Conservation (phyloP, 2,113 vertebrate genomes). For the Lonchura striata region DNA sequence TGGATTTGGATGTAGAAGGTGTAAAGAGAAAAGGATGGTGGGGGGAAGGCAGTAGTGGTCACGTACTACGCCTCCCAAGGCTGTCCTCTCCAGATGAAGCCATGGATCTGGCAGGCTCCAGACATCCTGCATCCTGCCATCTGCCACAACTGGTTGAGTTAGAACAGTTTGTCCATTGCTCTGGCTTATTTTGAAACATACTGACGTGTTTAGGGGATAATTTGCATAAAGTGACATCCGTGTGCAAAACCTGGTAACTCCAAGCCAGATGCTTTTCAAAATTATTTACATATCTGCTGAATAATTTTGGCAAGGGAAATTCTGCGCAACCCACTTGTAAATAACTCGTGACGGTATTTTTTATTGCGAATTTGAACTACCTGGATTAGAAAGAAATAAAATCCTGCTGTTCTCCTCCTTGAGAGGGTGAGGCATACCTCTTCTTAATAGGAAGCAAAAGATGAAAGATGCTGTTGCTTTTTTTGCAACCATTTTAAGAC, state of each 20-base stretch:
- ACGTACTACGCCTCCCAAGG: accelerated
- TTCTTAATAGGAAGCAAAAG: background rate
- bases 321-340: background rate
- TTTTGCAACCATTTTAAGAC: background rate
- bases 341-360: background rate
- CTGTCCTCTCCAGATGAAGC: background rate
- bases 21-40: background rate
- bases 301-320: background rate
- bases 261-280: background rate
- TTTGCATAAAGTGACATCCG: background rate
- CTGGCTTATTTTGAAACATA: constrained; percentile 3
- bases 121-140: constrained; percentile 3
- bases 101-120: background rate
- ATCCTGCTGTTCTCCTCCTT: background rate
- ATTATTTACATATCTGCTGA: background rate
- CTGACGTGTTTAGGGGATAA: background rate
- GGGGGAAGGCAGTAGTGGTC: background rate
- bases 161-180: constrained; percentile 10
- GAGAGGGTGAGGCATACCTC: background rate
- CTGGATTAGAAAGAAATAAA: background rate
- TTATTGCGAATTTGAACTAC: background rate
- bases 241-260: background rate
- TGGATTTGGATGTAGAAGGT: background rate
- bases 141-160: background rate
- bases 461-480: background rate